Percentiles rank a stretch among this genome's conserved stretches.
Evolutionary conservation across 2,888 invertebrate species (phyloP).

Genomic region (Spicauda simplicius): DNA sequence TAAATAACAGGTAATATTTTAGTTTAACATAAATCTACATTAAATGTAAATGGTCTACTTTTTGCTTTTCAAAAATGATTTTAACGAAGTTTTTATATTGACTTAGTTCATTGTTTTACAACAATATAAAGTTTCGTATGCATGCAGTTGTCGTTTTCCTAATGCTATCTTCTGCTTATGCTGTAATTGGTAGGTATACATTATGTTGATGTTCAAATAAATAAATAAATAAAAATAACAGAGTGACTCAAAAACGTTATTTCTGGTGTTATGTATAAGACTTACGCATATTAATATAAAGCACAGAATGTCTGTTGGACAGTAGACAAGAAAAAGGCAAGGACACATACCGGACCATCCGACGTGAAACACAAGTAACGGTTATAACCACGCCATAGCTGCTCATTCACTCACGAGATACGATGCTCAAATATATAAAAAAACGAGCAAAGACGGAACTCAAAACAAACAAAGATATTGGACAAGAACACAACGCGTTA

Average conservation of each 20-base stretch:
- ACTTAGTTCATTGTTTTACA: no score
- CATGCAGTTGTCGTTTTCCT: no score
- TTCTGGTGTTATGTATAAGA: not conserved
- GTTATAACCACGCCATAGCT: conserved; percentile 58
- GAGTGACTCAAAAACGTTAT: not conserved
- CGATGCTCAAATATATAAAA: conserved; percentile 33
- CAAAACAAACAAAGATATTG: conserved; percentile 42
- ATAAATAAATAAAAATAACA: not conserved
- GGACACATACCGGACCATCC: conserved; percentile 70
- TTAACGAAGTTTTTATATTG: no score
- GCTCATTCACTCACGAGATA: conserved; percentile 43
- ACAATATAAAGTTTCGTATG: no score
- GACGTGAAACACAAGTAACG: conserved; percentile 67
- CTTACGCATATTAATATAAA: not conserved
- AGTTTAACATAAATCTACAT: no score
- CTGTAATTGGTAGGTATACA: no score
- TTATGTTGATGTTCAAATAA: no score
- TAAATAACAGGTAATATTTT: no score
- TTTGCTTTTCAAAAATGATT: no score
- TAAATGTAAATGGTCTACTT: no score
- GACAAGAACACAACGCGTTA: conserved; percentile 34
- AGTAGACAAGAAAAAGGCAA: conserved; percentile 46
- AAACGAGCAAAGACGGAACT: conserved; percentile 48
- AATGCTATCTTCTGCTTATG: no score
- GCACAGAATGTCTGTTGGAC: not conserved